These are phyloP conservation scores for Polypterus senegalus DNA, from an alignment of 2,113 vertebrate genomes.

Conservation along the genomic window DNA sequence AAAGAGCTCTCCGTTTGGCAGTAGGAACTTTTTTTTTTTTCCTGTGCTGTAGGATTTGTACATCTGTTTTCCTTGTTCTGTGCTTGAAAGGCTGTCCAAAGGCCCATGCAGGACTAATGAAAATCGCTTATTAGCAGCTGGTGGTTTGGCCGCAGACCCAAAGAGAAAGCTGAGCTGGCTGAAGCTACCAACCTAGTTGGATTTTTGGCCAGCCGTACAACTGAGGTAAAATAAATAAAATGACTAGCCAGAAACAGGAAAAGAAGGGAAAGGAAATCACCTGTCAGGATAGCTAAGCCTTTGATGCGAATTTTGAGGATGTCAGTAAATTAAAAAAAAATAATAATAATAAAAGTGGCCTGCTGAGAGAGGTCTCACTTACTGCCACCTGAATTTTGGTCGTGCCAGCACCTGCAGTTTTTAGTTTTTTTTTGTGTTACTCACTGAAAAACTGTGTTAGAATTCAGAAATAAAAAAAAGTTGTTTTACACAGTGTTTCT, in stretches of 20 bases:
- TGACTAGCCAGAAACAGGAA: neutral
- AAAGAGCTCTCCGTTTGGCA: neutral
- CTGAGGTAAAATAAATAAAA: neutral
- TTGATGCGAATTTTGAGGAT: neutral
- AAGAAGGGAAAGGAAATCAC: neutral
- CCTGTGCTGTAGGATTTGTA: neutral
- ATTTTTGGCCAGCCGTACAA: neutral
- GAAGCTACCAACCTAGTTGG: neutral
- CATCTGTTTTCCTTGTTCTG: slow-evolving; percentile 1
- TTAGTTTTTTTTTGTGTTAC: neutral
- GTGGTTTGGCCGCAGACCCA: neutral
- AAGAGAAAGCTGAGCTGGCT: neutral
- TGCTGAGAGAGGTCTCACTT: neutral
- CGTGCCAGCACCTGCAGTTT: neutral
- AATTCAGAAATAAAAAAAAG: no score
- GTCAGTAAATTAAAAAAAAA: neutral
- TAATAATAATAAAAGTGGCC: neutral
- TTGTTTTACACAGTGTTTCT: neutral
- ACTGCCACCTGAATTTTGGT: neutral
- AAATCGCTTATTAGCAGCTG: neutral
- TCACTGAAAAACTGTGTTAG: no score
- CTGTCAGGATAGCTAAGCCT: no score
- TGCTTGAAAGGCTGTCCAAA: neutral
- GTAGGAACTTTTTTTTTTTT: neutral
- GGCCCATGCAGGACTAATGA: neutral